Evolutionary conservation across 2,113 vertebrate genomes (phyloP), one percentile per base, ranked within the genome.

Genomic region (Lates calcarifer): DNA sequence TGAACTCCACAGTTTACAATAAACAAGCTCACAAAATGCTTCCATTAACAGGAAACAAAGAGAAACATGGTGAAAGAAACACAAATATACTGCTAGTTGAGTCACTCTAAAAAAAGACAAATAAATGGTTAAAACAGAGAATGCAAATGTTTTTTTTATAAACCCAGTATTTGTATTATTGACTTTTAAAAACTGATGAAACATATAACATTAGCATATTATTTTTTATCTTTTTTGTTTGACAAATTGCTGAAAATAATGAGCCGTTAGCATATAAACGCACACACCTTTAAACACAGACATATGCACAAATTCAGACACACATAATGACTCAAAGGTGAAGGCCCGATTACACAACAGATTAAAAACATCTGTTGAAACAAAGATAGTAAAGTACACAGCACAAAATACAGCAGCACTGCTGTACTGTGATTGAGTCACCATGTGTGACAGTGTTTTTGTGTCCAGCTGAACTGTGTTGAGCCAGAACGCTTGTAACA

Each of bases 401-500:
- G 58, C 22, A 26, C 71, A 65, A 56, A 78, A 47, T 22, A 61
- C 5, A 1, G 64, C 64, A 31, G 55, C 56, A 60, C 28, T 26
- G 62, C 55, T 53, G 63, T 13, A n/a, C 47, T 33, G 67, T 66
- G 68, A 85, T 49, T 74, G 80, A 86, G 69, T 72, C 60, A 24
- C 49, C 53, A 68, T 74, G 68, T 74, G 86, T 79, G 66, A 84
- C 83, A 82, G 74, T 1, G 12, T 56, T 86, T 78, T 74, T 76
- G 37, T 82, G 83, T 83, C 89, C 68, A 47, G 29, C 69, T 70
- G 64, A 60, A 82, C 66, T n/a, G 29, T 49, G 26, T 64, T 57
- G 55, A 83, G 78, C 83, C 81, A 75, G 33, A 64, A 41, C 70
- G 47, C 76, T 78, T 47, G 68, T 74, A 73, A 86, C 39, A 83